Conservation (phyloP, 2,888 invertebrate genomes). For the Cerastoderma edule region DNA sequence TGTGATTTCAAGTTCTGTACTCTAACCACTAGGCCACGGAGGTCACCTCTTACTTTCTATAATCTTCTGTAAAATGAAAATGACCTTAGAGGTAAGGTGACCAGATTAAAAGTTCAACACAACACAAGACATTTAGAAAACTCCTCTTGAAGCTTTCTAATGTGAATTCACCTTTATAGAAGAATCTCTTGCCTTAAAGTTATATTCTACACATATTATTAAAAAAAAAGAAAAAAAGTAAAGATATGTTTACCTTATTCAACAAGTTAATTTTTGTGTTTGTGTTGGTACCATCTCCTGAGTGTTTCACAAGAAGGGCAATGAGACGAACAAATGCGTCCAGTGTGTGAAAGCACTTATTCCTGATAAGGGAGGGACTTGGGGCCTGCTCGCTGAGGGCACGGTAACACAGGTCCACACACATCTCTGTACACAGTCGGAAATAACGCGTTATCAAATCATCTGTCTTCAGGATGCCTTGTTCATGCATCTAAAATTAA, state of each 20-base stretch:
- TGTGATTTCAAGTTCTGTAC: too few species aligned
- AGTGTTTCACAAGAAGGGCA: slow-evolving; percentile 93
- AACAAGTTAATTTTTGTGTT: slow-evolving; percentile 98
- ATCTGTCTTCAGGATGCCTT: slow-evolving; percentile 98
- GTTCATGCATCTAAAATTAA: slow-evolving; percentile 92
- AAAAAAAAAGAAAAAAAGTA: too few species aligned
- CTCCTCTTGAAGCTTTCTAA: too few species aligned
- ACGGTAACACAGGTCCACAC: slow-evolving; percentile 96
- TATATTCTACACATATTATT: too few species aligned
- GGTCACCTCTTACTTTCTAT: too few species aligned
- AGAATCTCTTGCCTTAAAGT: too few species aligned
- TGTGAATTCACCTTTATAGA: too few species aligned
- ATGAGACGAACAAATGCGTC: slow-evolving; percentile 98
- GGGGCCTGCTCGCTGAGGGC: slow-evolving; percentile 89
- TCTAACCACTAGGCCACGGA: too few species aligned
- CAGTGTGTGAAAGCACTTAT: slow-evolving; percentile 97
- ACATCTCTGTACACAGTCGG: slow-evolving; percentile 97
- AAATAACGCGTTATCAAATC: slow-evolving; percentile 98
- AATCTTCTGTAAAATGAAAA: too few species aligned
- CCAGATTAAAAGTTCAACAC: too few species aligned
- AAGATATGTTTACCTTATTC: slow-evolving; percentile 97
- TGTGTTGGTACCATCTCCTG: slow-evolving; percentile 88
- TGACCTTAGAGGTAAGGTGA: too few species aligned
- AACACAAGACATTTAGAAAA: too few species aligned
- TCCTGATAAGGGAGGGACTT: slow-evolving; percentile 87